Conservation (phyloP, 2,113 vertebrate species). For the Climacteris rufus region DNA sequence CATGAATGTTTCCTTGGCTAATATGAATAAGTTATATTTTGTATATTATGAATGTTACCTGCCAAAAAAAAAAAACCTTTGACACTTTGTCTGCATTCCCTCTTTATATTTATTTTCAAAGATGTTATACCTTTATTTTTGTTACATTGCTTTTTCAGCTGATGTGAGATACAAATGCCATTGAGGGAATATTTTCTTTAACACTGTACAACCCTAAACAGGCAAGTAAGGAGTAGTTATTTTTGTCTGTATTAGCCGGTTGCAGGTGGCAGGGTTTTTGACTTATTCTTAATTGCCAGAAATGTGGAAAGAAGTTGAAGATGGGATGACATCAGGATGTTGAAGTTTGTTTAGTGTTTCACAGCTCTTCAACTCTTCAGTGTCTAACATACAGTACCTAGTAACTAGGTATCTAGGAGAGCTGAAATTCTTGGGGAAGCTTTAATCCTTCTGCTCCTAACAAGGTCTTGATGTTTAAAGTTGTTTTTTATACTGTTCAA, state of each 20-base stretch:
- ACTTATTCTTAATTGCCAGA: conserved; percentile 62
- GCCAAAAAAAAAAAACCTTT: conserved; percentile 64
- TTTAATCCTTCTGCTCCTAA: conserved; percentile 57
- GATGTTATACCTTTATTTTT: conserved; percentile 76
- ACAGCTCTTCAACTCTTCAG: conserved; percentile 39
- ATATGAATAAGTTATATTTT: conserved; percentile 59
- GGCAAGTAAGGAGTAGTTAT: conserved; percentile 49
- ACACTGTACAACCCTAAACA: conserved; percentile 63
- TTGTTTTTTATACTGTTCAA: conserved; percentile 63
- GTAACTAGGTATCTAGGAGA: conserved; percentile 64
- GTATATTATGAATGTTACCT: conserved; percentile 65
- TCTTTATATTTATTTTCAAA: conserved; percentile 71
- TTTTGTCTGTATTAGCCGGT: conserved; percentile 55
- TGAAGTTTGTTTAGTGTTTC: conserved; percentile 24
- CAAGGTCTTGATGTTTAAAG: conserved; percentile 63
- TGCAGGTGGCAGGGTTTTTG: conserved; percentile 63
- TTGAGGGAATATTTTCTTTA: conserved; percentile 68
- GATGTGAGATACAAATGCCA: conserved; percentile 68
- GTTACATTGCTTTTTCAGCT: conserved; percentile 73
- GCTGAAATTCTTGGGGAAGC: conserved; percentile 52
- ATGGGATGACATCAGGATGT: conserved; percentile 23
- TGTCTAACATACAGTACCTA: conserved; percentile 55
- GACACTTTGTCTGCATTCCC: conserved; percentile 66
- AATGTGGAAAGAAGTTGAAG: not conserved
- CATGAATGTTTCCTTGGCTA: conserved; percentile 60